Evolutionary conservation across 2,113 vertebrate genomes (phyloP).

Genomic region (Cavia porcellus): DNA sequence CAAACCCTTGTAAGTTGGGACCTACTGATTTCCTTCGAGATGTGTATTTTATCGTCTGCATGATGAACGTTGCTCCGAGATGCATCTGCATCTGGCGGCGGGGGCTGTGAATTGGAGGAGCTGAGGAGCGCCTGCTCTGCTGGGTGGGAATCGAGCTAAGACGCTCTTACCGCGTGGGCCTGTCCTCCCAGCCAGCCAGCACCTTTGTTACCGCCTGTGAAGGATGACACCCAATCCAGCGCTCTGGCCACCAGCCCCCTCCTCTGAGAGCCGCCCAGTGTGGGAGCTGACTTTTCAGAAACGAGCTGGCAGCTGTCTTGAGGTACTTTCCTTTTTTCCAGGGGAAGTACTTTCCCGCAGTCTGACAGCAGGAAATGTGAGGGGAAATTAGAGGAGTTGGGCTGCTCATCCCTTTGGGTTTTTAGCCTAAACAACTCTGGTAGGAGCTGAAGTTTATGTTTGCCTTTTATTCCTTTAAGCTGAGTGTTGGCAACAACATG

Average conservation of each 20-base stretch:
- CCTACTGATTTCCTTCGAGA: neutral
- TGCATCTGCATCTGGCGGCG: neutral
- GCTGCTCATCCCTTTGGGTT: neutral
- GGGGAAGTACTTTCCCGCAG: neutral
- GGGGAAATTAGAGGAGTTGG: constrained; percentile 21
- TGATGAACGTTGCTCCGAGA: neutral
- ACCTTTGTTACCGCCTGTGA: neutral
- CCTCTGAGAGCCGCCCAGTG: neutral
- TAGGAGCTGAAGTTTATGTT: constrained; percentile 50
- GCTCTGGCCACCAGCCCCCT: neutral
- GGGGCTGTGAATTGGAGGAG: neutral
- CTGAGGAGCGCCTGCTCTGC: neutral
- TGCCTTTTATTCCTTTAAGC: constrained; percentile 63
- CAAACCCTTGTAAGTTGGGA: neutral
- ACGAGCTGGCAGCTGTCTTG: constrained; percentile 37
- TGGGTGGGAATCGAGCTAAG: neutral
- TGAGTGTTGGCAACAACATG: constrained; percentile 55
- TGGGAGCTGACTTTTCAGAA: constrained; percentile 47
- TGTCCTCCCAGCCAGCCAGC: neutral
- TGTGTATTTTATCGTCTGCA: neutral
- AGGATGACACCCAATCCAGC: neutral
- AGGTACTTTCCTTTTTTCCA: neutral
- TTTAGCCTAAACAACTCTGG: constrained; percentile 60
- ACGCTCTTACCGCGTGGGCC: neutral
- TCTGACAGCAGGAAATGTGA: constrained; percentile 41